These are phyloP conservation scores for Volucella inflata DNA, from an alignment of 2,888 invertebrate species.

Conservation along the genomic window DNA sequence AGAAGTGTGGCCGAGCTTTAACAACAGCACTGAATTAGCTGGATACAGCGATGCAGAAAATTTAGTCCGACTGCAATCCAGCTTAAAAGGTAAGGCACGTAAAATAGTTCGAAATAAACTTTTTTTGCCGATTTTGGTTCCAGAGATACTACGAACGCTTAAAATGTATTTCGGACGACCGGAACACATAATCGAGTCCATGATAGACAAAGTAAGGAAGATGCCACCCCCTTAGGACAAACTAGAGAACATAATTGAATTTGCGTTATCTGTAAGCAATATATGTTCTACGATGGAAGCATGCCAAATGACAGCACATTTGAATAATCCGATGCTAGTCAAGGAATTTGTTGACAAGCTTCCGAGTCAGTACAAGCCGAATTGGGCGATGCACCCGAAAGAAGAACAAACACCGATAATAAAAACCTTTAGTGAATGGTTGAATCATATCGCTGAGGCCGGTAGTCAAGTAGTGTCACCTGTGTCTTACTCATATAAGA, in stretches of 20 bases:
- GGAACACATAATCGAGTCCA: slow-evolving; percentile 36
- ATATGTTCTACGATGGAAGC: slow-evolving; percentile 30
- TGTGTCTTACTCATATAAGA: slow-evolving; percentile 10
- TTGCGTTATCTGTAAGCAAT: slow-evolving; percentile 21
- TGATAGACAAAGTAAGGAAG: slow-evolving; percentile 18
- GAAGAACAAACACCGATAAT: slow-evolving; percentile 18
- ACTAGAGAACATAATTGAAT: slow-evolving; percentile 31
- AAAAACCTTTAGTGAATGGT: slow-evolving; percentile 45
- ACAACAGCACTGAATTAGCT: slow-evolving; percentile 20
- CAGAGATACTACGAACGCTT: slow-evolving; percentile 42
- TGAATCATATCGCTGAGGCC: slow-evolving; percentile 34
- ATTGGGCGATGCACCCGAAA: slow-evolving; percentile 42
- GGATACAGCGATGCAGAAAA: slow-evolving; percentile 31
- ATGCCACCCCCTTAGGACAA: slow-evolving; percentile 28
- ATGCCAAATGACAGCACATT: slow-evolving; percentile 16
- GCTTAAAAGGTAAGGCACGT: slow-evolving; percentile 29
- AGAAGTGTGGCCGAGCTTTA: not conserved
- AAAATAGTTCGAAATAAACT: slow-evolving; percentile 36
- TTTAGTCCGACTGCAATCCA: slow-evolving; percentile 20
- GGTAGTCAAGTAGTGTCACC: slow-evolving; percentile 50
- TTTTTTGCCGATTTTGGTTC: slow-evolving; percentile 26
- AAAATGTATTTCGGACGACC: slow-evolving; percentile 46
- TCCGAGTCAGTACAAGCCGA: slow-evolving; percentile 26
- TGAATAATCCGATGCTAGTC: slow-evolving; percentile 29
- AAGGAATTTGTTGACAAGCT: slow-evolving; percentile 45